phyloP scores from a whole-genome alignment of 1,140 invertebrate genomes.

The Acyrthosiphon pisum region DNA sequence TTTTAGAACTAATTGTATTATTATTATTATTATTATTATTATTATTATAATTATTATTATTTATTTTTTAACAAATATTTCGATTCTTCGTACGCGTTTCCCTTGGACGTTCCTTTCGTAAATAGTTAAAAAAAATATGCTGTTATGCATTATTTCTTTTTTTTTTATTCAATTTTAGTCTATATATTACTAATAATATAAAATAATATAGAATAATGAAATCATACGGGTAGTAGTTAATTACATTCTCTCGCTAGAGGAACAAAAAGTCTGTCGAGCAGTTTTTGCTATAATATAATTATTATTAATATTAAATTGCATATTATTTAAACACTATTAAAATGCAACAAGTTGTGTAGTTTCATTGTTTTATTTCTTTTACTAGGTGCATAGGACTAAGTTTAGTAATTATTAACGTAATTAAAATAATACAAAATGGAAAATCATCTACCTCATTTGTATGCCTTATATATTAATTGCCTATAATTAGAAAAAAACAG shows the following conservation, averaged over 20 bases:
- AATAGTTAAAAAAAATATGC: background rate
- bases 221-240: slow-evolving; percentile 53
- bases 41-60: slow-evolving; percentile 27
- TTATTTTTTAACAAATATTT: slow-evolving; percentile 50
- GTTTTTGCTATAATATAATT: slow-evolving; percentile 48
- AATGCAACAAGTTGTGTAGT: slow-evolving; percentile 46
- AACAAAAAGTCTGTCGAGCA: slow-evolving; percentile 50
- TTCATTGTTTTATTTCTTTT: slow-evolving; percentile 45
- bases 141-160: background rate
- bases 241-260: slow-evolving; percentile 37
- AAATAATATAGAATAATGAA: slow-evolving; percentile 32
- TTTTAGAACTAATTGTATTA: slow-evolving; percentile 48
- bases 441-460: slow-evolving; percentile 56
- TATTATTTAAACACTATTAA: slow-evolving; percentile 9
- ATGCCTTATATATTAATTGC: slow-evolving; percentile 53
- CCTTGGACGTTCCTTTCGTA: slow-evolving; percentile 35
- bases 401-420: slow-evolving; percentile 62
- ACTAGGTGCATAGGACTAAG: background rate
- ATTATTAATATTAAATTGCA: slow-evolving; percentile 30
- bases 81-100: slow-evolving; percentile 11
- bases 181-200: slow-evolving; percentile 38
- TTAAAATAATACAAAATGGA: slow-evolving; percentile 44
- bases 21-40: background rate
- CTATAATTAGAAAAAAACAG: slow-evolving; percentile 48
- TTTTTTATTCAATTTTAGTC: slow-evolving; percentile 31